Evolutionary conservation across 2,797 vertebrate genomes (phyloP), one percentile per base, ranked within the genome.

Genomic region (Numenius phaeopus): DNA sequence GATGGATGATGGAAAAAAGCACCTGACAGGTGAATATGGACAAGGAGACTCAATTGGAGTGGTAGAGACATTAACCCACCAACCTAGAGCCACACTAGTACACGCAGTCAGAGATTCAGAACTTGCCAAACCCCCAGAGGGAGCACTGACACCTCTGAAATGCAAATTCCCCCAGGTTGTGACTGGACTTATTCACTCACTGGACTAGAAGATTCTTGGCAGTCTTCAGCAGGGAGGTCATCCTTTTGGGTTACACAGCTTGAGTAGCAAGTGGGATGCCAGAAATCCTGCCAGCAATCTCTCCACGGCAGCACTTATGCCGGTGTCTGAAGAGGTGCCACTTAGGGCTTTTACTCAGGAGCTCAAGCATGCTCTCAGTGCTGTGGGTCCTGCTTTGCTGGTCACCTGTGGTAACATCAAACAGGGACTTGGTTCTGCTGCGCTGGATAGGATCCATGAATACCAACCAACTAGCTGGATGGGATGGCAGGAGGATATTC

Each of bases 401-500:
- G 98, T 99, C 97, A 99, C 99, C 94, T 99, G 99, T 80, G 99
- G 99, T 96, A 99, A 97, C 98, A 99, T 99, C 97, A 99, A 99
- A 93, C 99, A 99, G 96, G 98, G 98, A 39, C 98, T 99, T 5
- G 99, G 99, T 62, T 98, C 98, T 23, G 99, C 99, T 32, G 99
- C 99, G 2, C 98, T 99, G 46, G 99, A 99, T 98, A 99, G 99
- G 50, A 97, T 99, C 91, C 99, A 99, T 0, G 99, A 99, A 96
- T 99, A 99, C 95, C 98, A 99, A 8, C 98, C 99, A 55, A 99
- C 98, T 64, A 99, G 99, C 94, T 99, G 99, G 99, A 98, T 99
- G 65, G 99, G 99, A 8, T 99, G 99, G 96, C 99, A 99, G 98
- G 99, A 99, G 84, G 99, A 99, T 92, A 99, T 99, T 90, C 99